Percentiles rank a stretch among this genome's conserved stretches.
These are phyloP conservation scores for Corapipo altera DNA, from an alignment of 2,113 vertebrate genomes.

Conservation along the genomic window DNA sequence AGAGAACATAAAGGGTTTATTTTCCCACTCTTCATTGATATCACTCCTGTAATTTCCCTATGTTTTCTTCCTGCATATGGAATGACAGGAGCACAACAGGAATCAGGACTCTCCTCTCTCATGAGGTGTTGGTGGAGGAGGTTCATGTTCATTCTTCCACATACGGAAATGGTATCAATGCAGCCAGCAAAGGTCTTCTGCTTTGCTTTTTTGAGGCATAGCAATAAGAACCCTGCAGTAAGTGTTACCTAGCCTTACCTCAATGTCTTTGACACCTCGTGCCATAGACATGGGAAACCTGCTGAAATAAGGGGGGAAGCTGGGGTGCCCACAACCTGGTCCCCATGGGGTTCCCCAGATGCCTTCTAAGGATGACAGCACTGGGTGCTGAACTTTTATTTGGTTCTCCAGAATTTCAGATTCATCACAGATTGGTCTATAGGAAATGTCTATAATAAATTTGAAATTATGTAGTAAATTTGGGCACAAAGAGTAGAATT, in stretches of 20 bases:
- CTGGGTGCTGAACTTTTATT: background rate
- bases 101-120: background rate
- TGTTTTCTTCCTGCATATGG: background rate
- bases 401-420: background rate
- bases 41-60: background rate
- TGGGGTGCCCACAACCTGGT: background rate
- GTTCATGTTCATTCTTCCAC: background rate
- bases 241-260: background rate
- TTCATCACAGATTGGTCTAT: background rate
- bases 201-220: background rate
- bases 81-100: background rate
- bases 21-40: background rate
- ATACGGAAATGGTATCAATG: background rate
- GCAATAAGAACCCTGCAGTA: background rate
- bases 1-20: background rate
- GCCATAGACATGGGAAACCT: fast-evolving
- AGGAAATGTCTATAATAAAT: background rate
- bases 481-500: background rate
- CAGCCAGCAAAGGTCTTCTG: background rate
- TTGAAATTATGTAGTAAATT: background rate
- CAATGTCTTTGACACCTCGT: background rate
- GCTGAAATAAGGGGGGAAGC: background rate
- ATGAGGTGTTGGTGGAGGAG: background rate
- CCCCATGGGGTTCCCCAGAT: background rate
- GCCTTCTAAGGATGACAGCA: background rate